Percentiles rank a stretch among this genome's conserved stretches.
Conservation (phyloP, 2,113 vertebrate species). For the Lanius collurio region DNA sequence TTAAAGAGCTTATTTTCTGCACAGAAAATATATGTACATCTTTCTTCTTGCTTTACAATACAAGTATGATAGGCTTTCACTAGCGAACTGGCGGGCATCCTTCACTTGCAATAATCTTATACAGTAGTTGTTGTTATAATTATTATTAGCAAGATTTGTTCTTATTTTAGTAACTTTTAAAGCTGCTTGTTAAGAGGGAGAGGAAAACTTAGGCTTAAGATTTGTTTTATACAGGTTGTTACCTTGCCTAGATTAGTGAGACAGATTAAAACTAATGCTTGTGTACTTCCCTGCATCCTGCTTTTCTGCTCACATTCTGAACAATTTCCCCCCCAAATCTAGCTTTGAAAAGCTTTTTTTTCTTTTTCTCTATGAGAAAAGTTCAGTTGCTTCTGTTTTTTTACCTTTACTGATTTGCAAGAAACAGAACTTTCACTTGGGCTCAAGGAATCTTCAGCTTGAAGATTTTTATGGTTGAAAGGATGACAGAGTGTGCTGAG, state of each 20-base stretch:
- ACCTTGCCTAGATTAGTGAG: neutral
- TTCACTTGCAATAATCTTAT: neutral
- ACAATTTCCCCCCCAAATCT: accelerated
- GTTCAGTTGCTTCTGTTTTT: neutral
- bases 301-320: neutral
- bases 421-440: neutral
- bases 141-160: neutral
- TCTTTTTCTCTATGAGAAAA: neutral
- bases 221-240: neutral
- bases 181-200: neutral
- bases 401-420: neutral
- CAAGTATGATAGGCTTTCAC: neutral
- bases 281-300: neutral
- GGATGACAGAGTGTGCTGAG: neutral
- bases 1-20: neutral
- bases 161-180: neutral
- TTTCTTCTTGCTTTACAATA: neutral
- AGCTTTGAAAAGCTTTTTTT: neutral
- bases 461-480: neutral
- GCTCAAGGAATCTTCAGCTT: neutral
- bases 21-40: neutral
- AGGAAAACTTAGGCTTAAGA: neutral
- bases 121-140: neutral
- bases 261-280: neutral
- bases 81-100: neutral